phyloP scores from a whole-genome alignment of 1,140 invertebrate species.

The Nomia melanderi region DNA sequence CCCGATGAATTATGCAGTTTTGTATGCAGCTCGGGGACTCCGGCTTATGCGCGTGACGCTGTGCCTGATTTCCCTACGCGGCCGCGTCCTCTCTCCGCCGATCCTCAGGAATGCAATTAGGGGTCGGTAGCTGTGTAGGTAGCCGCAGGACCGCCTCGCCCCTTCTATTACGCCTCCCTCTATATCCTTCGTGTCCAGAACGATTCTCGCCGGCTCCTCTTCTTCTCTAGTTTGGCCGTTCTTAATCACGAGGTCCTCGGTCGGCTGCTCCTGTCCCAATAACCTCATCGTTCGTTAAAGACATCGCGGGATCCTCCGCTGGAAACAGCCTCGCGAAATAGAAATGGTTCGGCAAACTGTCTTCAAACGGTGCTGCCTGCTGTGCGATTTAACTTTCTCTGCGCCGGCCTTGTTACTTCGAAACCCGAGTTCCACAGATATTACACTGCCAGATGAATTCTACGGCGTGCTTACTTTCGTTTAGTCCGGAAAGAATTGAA shows the following conservation, averaged over 20 bases:
- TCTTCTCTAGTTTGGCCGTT: neutral
- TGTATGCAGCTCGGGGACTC: slow-evolving; percentile 38
- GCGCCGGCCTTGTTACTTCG: neutral
- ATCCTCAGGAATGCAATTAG: slow-evolving; percentile 58
- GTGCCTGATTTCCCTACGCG: slow-evolving; percentile 17
- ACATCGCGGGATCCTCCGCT: neutral
- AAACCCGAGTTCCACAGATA: too few species aligned
- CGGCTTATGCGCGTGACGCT: neutral
- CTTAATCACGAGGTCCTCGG: slow-evolving; percentile 7
- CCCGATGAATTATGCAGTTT: slow-evolving; percentile 61
- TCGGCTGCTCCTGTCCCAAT: neutral
- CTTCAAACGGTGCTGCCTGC: too few species aligned
- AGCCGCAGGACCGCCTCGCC: neutral
- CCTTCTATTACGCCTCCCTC: neutral
- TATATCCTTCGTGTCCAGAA: too few species aligned
- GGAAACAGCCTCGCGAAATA: slow-evolving; percentile 7
- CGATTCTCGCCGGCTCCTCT: neutral
- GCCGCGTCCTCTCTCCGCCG: slow-evolving; percentile 4
- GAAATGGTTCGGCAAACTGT: neutral
- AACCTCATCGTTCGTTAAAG: slow-evolving; percentile 24
- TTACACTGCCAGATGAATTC: too few species aligned
- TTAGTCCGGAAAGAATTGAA: too few species aligned
- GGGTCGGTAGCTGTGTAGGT: neutral
- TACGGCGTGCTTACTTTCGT: too few species aligned
- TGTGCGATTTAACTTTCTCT: neutral